Conservation (phyloP, 1,140 invertebrate species). For the Apis cerana region DNA sequence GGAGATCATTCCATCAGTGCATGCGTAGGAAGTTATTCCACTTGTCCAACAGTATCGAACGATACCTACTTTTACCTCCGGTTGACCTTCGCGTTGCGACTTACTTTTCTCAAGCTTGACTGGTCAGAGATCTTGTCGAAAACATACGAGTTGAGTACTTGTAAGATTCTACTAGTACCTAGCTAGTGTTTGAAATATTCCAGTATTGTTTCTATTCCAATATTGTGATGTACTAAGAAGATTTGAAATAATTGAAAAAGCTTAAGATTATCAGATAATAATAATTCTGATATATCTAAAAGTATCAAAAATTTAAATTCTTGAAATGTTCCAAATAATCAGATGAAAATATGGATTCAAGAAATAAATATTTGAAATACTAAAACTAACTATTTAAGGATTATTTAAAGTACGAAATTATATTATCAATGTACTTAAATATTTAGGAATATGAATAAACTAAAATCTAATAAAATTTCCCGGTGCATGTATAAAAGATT, state of each 20-base stretch:
- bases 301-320: too few species aligned
- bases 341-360: neutral
- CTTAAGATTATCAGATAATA: neutral
- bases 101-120: neutral
- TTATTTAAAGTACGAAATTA: neutral
- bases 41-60: conserved; percentile 23
- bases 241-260: neutral
- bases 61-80: conserved; percentile 51
- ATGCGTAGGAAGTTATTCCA: conserved; percentile 52
- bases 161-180: neutral
- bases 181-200: neutral
- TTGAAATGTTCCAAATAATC: neutral
- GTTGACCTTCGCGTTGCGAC: conserved; percentile 42
- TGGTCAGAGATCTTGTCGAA: neutral
- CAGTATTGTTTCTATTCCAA: neutral
- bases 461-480: too few species aligned
- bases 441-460: too few species aligned
- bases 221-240: neutral
- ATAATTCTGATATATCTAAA: neutral
- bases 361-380: too few species aligned
- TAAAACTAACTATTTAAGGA: neutral
- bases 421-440: too few species aligned
- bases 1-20: conserved; percentile 3
- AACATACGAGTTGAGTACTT: neutral
- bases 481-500: too few species aligned